phyloP scores from a whole-genome alignment of 2,797 vertebrate genomes.

The Acanthurus lineatus region DNA sequence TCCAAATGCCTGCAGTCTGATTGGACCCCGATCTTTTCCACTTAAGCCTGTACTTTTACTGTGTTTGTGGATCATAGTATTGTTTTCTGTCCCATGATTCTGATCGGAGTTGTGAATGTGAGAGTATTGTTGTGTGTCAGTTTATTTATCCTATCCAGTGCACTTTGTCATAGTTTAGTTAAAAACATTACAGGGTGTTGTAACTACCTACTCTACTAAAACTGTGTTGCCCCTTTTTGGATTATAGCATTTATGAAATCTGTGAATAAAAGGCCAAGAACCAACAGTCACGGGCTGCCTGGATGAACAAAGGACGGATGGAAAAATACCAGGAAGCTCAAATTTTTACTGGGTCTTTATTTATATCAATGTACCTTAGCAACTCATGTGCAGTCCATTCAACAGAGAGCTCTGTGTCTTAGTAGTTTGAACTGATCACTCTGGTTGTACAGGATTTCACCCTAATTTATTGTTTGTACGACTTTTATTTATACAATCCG shows the following conservation, averaged over 20 bases:
- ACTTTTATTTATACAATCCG: conserved; percentile 71
- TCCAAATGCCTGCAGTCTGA: too few species aligned
- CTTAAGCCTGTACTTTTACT: too few species aligned
- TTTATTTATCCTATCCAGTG: conserved; percentile 72
- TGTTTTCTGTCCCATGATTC: conserved; percentile 39
- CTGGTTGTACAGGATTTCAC: conserved; percentile 53
- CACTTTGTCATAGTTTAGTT: conserved; percentile 78
- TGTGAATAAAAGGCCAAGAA: conserved; percentile 57
- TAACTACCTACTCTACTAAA: conserved; percentile 25
- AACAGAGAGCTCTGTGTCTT: conserved; percentile 27
- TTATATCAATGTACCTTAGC: conserved; percentile 41
- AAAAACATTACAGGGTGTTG: conserved; percentile 49
- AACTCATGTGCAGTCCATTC: conserved; percentile 16
- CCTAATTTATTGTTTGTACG: conserved; percentile 73
- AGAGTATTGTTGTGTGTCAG: conserved; percentile 44
- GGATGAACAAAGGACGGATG: conserved; percentile 25
- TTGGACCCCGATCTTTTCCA: not conserved
- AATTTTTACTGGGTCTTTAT: conserved; percentile 47
- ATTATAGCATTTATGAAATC: conserved; percentile 44
- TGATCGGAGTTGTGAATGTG: conserved; percentile 64
- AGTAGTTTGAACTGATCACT: conserved; percentile 40
- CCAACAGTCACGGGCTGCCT: conserved; percentile 53
- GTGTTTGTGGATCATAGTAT: too few species aligned
- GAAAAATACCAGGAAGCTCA: conserved; percentile 37
- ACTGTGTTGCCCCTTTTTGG: conserved; percentile 36